Evolutionary conservation across 2,888 invertebrate genomes (phyloP).

Genomic region (Hylaea fasciaria): DNA sequence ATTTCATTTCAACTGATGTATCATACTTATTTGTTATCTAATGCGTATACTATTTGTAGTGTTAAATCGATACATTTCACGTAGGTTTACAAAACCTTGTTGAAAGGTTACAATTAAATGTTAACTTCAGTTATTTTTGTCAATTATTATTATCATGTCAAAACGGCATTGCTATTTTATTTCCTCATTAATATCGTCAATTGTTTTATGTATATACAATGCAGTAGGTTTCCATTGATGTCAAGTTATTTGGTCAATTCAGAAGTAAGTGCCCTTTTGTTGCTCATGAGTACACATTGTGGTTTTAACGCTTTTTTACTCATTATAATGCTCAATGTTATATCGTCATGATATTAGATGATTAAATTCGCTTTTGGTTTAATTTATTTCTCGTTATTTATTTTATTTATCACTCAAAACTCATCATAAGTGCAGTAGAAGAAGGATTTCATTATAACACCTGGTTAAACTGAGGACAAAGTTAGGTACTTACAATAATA

Average conservation of each 20-base stretch:
- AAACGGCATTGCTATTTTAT: slow-evolving; percentile 62
- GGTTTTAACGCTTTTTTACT: slow-evolving; percentile 71
- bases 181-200: slow-evolving; percentile 71
- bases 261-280: slow-evolving; percentile 73
- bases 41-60: slow-evolving; percentile 62
- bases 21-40: slow-evolving; percentile 69
- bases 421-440: slow-evolving; percentile 34
- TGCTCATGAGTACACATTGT: slow-evolving; percentile 69
- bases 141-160: slow-evolving; percentile 80
- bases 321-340: slow-evolving; percentile 82
- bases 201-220: slow-evolving; percentile 65
- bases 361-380: slow-evolving; percentile 67
- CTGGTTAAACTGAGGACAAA: slow-evolving; percentile 13
- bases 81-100: slow-evolving; percentile 74
- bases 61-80: slow-evolving; percentile 48
- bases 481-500: slow-evolving; percentile 13
- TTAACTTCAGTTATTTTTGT: slow-evolving; percentile 78
- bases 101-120: slow-evolving; percentile 64
- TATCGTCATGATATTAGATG: slow-evolving; percentile 80
- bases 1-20: slow-evolving; percentile 61
- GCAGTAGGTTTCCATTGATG: slow-evolving; percentile 57
- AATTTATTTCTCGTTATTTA: slow-evolving; percentile 70
- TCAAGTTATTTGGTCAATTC: slow-evolving; percentile 80
- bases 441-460: slow-evolving; percentile 16
- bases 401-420: slow-evolving; percentile 53